Evolutionary conservation across 2,113 vertebrate species (phyloP).

Genomic region (Bagarius yarrelli): DNA sequence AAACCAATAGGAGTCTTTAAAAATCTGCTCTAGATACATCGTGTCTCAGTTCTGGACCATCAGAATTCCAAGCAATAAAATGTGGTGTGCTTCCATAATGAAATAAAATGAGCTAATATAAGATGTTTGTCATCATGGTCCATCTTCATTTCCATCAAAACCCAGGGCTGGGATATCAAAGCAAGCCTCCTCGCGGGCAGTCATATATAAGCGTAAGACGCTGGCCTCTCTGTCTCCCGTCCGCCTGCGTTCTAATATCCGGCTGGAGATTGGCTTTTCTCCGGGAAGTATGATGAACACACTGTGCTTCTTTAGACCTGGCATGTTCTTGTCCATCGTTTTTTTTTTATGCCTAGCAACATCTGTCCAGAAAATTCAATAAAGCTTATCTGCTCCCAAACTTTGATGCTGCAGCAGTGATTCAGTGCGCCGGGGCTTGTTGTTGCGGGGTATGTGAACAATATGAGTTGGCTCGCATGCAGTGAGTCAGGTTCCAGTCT

Average conservation of each 20-base stretch:
- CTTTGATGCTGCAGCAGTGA: slow-evolving; percentile 38
- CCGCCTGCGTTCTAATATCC: slow-evolving; percentile 39
- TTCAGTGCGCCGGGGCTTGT: neutral
- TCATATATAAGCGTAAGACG: slow-evolving; percentile 54
- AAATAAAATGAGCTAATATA: slow-evolving; percentile 48
- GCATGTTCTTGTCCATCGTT: slow-evolving; percentile 14
- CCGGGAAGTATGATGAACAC: neutral
- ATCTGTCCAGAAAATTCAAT: slow-evolving; percentile 56
- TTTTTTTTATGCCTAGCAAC: slow-evolving; percentile 33
- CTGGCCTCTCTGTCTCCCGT: slow-evolving; percentile 48
- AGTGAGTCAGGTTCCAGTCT: neutral
- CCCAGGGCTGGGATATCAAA: slow-evolving; percentile 58
- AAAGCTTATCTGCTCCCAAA: slow-evolving; percentile 47
- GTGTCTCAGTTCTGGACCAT: slow-evolving; percentile 21
- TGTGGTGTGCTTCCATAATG: slow-evolving; percentile 34
- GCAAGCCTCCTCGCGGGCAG: slow-evolving; percentile 52
- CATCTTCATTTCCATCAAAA: slow-evolving; percentile 56
- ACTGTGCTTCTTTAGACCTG: slow-evolving; percentile 8
- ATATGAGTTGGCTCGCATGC: slow-evolving; percentile 16
- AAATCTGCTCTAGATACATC: slow-evolving; percentile 31
- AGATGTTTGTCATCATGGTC: slow-evolving; percentile 51
- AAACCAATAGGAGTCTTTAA: slow-evolving; percentile 28
- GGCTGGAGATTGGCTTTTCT: slow-evolving; percentile 32
- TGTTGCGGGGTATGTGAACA: slow-evolving; percentile 8
- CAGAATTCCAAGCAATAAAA: slow-evolving; percentile 47